Percentiles rank a stretch among this genome's conserved stretches.
These are phyloP conservation scores for Alligator mississippiensis DNA, from an alignment of 2,113 vertebrate genomes.

Conservation along the genomic window DNA sequence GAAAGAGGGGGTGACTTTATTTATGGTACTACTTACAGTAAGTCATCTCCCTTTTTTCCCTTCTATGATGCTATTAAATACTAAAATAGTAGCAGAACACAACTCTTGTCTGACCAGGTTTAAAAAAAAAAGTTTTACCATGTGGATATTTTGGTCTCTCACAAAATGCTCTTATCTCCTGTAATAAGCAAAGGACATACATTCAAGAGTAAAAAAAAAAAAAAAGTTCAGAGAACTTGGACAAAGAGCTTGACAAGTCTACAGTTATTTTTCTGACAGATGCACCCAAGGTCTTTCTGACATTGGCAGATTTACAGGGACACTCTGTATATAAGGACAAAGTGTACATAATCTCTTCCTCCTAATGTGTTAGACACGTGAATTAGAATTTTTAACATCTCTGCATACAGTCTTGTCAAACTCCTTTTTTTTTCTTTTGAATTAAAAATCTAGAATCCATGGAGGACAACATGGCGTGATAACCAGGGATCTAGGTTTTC, in stretches of 20 bases:
- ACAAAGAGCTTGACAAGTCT: background rate
- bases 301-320: conserved; percentile 61
- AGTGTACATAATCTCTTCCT: conserved; percentile 42
- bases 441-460: too few relatives aligned
- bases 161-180: background rate
- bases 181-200: background rate
- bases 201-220: background rate
- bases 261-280: conserved; percentile 33
- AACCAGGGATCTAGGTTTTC: too few relatives aligned
- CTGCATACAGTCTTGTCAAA: conserved; percentile 3
- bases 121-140: background rate
- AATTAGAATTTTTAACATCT: conserved; percentile 44
- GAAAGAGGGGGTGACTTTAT: background rate
- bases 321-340: conserved; percentile 26
- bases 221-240: background rate
- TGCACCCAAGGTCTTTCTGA: conserved; percentile 67
- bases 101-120: background rate
- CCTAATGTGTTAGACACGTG: background rate
- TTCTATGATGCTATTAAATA: background rate
- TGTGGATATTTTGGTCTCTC: background rate
- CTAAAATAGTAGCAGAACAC: too few relatives aligned
- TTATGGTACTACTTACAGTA: background rate
- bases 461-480: too few relatives aligned
- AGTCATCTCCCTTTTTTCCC: background rate
- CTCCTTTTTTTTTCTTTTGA: too few relatives aligned